phyloP scores from a whole-genome alignment of 2,797 vertebrate species.

The Diplodus sargus region DNA sequence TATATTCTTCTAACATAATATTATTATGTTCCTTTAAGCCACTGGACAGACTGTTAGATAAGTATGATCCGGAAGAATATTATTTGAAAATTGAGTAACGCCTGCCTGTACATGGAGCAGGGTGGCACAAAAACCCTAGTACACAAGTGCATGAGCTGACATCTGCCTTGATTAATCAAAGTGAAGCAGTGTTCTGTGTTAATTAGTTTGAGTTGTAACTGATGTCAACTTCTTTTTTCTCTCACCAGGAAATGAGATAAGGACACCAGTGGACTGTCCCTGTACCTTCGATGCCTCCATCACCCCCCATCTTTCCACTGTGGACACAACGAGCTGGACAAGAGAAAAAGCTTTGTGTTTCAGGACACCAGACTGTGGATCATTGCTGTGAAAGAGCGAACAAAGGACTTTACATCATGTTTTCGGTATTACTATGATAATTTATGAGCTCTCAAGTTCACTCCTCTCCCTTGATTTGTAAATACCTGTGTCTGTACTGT shows the following conservation, averaged over 20 bases:
- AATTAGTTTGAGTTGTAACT: background rate
- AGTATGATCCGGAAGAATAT: background rate
- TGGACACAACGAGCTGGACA: conserved; percentile 58
- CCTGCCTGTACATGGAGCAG: background rate
- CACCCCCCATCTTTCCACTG: conserved; percentile 59
- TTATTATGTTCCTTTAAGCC: background rate
- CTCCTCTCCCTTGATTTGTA: conserved; percentile 79
- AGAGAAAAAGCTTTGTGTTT: conserved; percentile 52
- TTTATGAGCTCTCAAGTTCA: conserved; percentile 83
- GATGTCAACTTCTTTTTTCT: conserved; percentile 9
- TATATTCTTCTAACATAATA: too few relatives aligned
- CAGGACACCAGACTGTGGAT: conserved; percentile 63
- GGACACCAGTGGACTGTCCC: conserved; percentile 38
- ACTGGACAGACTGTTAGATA: background rate
- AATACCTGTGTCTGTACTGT: conserved; percentile 86
- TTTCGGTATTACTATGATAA: conserved; percentile 80
- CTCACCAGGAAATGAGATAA: conserved; percentile 86
- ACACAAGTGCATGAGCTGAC: background rate
- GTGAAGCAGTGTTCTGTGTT: background rate
- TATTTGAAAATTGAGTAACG: background rate
- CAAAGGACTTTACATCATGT: conserved; percentile 70
- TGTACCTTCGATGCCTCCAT: conserved; percentile 60
- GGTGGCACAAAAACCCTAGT: too few relatives aligned
- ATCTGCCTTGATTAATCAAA: background rate
- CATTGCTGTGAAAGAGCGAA: conserved; percentile 68